A percentile compares a stretch with the other conserved stretches of the same genome.
Evolutionary conservation across 2,797 vertebrate species (phyloP).

Genomic region (Trichosurus vulpecula): DNA sequence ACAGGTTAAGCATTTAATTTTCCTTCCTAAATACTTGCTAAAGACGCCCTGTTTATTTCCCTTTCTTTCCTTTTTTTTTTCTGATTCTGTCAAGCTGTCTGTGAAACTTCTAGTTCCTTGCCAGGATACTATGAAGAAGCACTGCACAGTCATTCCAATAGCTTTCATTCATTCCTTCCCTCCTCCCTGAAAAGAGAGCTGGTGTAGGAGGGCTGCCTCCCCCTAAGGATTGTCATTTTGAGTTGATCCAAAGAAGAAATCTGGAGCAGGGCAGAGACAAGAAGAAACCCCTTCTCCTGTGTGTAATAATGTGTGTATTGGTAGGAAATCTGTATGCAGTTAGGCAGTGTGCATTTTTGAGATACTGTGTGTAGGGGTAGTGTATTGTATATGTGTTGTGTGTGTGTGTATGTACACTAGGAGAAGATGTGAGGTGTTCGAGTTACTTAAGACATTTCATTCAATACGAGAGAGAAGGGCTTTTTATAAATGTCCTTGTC

Average conservation of each 20-base stretch:
- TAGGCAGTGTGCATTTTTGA: background rate
- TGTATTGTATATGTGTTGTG: background rate
- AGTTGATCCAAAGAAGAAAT: background rate
- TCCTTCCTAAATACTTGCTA: background rate
- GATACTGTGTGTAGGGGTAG: background rate
- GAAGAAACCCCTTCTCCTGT: background rate
- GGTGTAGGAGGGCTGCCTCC: background rate
- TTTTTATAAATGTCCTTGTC: conserved; percentile 27
- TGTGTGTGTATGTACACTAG: background rate
- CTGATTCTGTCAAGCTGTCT: conserved; percentile 15
- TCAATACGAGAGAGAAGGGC: background rate
- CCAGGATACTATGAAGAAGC: background rate
- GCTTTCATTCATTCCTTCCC: conserved; percentile 1
- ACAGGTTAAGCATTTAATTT: conserved; percentile 1
- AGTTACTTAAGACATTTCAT: background rate
- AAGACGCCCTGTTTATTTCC: background rate
- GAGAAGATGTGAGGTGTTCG: background rate
- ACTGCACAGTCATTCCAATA: background rate
- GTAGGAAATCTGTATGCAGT: background rate
- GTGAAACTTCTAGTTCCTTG: background rate
- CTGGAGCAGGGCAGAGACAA: background rate
- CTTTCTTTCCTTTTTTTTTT: background rate
- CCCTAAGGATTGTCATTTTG: background rate
- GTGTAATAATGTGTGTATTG: background rate
- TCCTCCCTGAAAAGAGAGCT: background rate